Evolutionary conservation across 2,797 vertebrate species (phyloP), one percentile per base, ranked within the genome.

Genomic region (Threskiornis aethiopicus): DNA sequence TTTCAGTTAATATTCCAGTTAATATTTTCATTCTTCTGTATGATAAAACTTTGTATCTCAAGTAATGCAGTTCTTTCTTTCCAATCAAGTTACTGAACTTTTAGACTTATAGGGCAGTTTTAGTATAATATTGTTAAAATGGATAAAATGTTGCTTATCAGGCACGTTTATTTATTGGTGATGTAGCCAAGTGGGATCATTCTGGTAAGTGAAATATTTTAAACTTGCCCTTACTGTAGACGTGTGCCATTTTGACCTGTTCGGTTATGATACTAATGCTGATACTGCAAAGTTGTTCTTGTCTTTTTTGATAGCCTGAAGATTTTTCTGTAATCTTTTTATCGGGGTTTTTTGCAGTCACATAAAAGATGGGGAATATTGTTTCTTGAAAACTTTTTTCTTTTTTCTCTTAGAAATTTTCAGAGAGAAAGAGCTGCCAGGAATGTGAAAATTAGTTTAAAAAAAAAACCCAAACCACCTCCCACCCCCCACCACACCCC

Each of bases 401-500:
- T 51, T 55, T 46, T 71, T 65, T 24, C 16, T 66, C 21, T 33
- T 33, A 42, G 12, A 81, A 54, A 26, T 28, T 58, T 82, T 54
- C 41, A 28, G 28, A 67, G 73, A 61, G 41, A 62, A 44, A 31
- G 3, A 49, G 10, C 12, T 86, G 17, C 11, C 24, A 52, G n/a
- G 26, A 83, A 28, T 61, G 10, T 86, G n/a, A 54, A 42, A 83
- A 46, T 59, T 29, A 65, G 16, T 44, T 73, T 7, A 5, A 41
- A 52, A 24, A 46, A n/a, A 21, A 47, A 47, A 7, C 49, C 24
- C 46, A 11, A 46, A 52, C 37, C 12, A 72, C 37, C 6, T 66
- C 8, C 15, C 4, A 25, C 3, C 12, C 9, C 18, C 3, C 10
- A 19, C 35, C 11, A 39, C 12, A 22, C 3, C 3, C 14, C 8